Conservation (phyloP, 2,113 vertebrate species). For the Motacilla tschutschensis region DNA sequence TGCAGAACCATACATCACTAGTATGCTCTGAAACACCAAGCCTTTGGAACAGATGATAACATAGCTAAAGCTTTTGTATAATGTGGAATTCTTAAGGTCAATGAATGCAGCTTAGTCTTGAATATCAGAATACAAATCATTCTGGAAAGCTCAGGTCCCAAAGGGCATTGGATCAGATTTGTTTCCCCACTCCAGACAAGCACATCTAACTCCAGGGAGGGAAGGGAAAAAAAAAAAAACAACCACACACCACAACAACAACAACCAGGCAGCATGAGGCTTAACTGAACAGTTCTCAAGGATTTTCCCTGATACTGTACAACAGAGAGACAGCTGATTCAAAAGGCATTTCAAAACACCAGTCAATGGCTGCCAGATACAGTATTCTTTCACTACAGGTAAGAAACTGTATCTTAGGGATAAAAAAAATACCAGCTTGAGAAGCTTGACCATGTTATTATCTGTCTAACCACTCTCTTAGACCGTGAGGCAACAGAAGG, state of each 20-base stretch:
- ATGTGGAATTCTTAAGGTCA: not conserved
- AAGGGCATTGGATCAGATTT: not conserved
- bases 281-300: not conserved
- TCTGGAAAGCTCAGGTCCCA: not conserved
- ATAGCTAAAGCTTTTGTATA: not conserved
- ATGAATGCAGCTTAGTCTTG: not conserved
- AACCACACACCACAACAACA: not conserved
- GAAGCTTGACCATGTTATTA: not conserved
- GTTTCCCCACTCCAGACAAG: not conserved
- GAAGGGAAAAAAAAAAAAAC: no score
- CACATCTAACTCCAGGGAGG: not conserved
- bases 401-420: not conserved
- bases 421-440: not conserved
- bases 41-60: not conserved
- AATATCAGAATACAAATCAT: not conserved
- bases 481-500: not conserved
- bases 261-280: not conserved
- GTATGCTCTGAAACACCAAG: not conserved
- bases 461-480: not conserved
- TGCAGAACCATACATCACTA: not conserved
- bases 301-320: not conserved
- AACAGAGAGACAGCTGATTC: fast-evolving
- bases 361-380: not conserved
- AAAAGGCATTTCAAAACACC: not conserved
- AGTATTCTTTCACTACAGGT: not conserved